Percentiles rank a stretch among this genome's conserved stretches.
Conservation (phyloP, 2,797 vertebrate species). For the Triplophysa yarkandensis region DNA sequence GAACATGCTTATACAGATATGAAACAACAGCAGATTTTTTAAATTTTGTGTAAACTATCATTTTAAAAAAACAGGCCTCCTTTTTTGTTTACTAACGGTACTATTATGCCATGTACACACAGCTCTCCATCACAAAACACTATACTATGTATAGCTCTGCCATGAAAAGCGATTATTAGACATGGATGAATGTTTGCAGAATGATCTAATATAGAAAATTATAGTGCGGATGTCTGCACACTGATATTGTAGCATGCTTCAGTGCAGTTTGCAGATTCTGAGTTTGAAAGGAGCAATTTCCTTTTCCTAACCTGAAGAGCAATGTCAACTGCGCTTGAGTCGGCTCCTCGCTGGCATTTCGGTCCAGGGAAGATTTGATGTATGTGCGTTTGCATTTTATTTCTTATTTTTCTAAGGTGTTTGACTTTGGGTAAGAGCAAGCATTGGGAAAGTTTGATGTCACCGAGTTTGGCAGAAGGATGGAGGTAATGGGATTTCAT, state of each 20-base stretch:
- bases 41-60: too few relatives aligned
- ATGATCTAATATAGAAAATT: conserved; percentile 41
- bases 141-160: background rate
- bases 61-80: too few relatives aligned
- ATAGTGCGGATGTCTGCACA: conserved; percentile 10
- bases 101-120: conserved; percentile 27
- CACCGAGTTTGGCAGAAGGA: conserved; percentile 66
- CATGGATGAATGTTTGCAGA: conserved; percentile 37
- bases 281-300: conserved; percentile 19
- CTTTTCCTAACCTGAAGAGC: conserved; percentile 6
- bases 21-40: too few relatives aligned
- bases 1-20: too few relatives aligned
- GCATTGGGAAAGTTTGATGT: conserved; percentile 66
- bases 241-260: conserved; percentile 21
- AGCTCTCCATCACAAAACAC: conserved; percentile 13
- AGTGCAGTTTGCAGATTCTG: conserved; percentile 25
- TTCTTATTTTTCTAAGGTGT: conserved; percentile 9
- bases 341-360: conserved; percentile 24
- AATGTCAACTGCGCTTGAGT: conserved; percentile 20
- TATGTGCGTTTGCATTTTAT: background rate
- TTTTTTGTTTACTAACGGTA: conserved; percentile 21
- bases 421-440: conserved; percentile 23
- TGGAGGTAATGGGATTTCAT: conserved; percentile 77
- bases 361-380: conserved; percentile 31
- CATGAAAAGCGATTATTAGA: conserved; percentile 31